These are phyloP conservation scores for Cenopis cana DNA, from an alignment of 2,888 invertebrate species.

Conservation along the genomic window DNA sequence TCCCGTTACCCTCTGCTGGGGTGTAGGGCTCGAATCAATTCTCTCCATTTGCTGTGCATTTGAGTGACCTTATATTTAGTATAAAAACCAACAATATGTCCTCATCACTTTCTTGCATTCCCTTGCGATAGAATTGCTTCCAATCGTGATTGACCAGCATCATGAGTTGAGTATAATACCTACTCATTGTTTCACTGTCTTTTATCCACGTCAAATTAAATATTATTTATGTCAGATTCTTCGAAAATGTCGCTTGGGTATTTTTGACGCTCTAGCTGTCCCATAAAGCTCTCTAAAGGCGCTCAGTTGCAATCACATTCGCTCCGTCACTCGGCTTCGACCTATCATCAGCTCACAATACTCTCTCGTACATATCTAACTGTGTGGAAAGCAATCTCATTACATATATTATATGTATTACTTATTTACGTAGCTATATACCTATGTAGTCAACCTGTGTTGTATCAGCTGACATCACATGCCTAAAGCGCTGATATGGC, in stretches of 20 bases:
- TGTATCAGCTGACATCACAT: slow-evolving; percentile 46
- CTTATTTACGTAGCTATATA: slow-evolving; percentile 62
- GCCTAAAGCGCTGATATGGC: slow-evolving; percentile 40
- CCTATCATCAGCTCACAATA: slow-evolving; percentile 62
- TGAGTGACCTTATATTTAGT: slow-evolving; percentile 31
- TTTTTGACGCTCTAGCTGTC: neutral
- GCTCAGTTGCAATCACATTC: slow-evolving; percentile 32
- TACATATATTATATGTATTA: slow-evolving; percentile 71
- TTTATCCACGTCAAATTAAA: neutral
- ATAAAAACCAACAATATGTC: slow-evolving; percentile 4
- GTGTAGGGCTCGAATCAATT: no score
- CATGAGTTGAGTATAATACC: neutral
- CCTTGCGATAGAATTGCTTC: neutral
- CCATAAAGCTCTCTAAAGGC: slow-evolving; percentile 4
- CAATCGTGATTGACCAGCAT: slow-evolving; percentile 12
- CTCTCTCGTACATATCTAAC: slow-evolving; percentile 81
- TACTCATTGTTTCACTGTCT: neutral
- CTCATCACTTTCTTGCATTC: slow-evolving; percentile 1
- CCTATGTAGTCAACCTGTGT: slow-evolving; percentile 47
- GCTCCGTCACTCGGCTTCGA: slow-evolving; percentile 63
- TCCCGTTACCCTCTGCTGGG: no score
- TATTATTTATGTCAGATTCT: neutral
- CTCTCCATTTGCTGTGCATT: no score
- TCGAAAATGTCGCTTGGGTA: neutral
- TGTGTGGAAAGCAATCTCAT: slow-evolving; percentile 78